phyloP scores from a whole-genome alignment of 2,888 invertebrate species.

The Hyles lineata region DNA sequence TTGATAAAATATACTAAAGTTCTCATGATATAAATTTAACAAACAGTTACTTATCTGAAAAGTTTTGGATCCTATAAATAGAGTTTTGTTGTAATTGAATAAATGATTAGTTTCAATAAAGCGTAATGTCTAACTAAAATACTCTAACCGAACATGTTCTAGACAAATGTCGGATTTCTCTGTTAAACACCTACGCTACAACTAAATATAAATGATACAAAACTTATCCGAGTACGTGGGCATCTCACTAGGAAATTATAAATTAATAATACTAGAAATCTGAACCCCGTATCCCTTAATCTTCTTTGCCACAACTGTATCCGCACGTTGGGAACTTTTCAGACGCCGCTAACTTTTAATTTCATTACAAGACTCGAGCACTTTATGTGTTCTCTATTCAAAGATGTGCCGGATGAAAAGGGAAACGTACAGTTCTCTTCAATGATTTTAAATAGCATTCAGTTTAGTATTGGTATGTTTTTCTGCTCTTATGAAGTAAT shows the following conservation, averaged over 20 bases:
- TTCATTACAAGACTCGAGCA: slow-evolving; percentile 53
- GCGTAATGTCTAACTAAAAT: no score
- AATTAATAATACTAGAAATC: slow-evolving; percentile 62
- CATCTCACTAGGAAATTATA: slow-evolving; percentile 50
- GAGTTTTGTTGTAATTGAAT: no score
- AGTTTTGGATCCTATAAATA: no score
- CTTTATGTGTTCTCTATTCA: slow-evolving; percentile 24
- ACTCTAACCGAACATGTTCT: no score
- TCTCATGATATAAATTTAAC: no score
- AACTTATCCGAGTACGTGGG: not conserved
- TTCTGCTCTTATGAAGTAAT: not conserved
- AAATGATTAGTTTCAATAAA: no score
- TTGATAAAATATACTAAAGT: no score
- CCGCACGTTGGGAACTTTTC: slow-evolving; percentile 38
- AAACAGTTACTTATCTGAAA: no score
- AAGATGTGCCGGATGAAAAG: slow-evolving; percentile 6
- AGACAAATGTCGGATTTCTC: not conserved
- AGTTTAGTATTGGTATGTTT: not conserved
- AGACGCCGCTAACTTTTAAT: slow-evolving; percentile 63
- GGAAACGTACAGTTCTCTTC: not conserved
- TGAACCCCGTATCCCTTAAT: slow-evolving; percentile 48
- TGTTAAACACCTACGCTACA: not conserved
- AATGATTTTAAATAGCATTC: not conserved
- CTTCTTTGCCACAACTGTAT: slow-evolving; percentile 45
- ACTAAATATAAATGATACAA: slow-evolving; percentile 8